Percentiles rank a stretch among this genome's conserved stretches.
Conservation (phyloP, 2,888 invertebrate genomes). For the Saturnia pavonia region DNA sequence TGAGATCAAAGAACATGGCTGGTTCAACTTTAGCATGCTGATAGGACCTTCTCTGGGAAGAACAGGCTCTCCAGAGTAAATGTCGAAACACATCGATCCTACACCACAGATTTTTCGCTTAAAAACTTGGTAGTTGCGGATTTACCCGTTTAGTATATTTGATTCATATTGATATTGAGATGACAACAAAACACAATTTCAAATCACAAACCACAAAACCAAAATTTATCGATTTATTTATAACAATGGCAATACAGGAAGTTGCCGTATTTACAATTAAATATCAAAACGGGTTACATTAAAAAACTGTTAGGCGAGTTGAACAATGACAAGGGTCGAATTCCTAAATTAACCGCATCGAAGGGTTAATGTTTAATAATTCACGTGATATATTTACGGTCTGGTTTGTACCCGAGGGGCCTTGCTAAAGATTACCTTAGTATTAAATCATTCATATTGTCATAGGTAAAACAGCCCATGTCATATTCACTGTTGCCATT, state of each 20-base stretch:
- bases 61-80: background rate
- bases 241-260: background rate
- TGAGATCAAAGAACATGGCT: background rate
- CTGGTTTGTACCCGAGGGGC: background rate
- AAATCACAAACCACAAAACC: background rate
- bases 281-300: constrained; percentile 22
- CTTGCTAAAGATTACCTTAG: background rate
- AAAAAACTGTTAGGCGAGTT: constrained; percentile 18
- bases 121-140: background rate
- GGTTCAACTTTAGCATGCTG: background rate
- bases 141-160: background rate
- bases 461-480: background rate
- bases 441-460: background rate
- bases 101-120: background rate
- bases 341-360: constrained; percentile 22
- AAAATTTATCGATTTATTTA: background rate
- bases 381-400: constrained; percentile 26
- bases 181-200: background rate
- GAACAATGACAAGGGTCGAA: constrained; percentile 22
- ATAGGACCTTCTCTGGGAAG: background rate
- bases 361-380: constrained; percentile 34
- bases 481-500: background rate
- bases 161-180: background rate
- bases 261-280: background rate
- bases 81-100: background rate